Conservation (phyloP, 2,113 vertebrate species). For the Cyprinodon brontotheroides region DNA sequence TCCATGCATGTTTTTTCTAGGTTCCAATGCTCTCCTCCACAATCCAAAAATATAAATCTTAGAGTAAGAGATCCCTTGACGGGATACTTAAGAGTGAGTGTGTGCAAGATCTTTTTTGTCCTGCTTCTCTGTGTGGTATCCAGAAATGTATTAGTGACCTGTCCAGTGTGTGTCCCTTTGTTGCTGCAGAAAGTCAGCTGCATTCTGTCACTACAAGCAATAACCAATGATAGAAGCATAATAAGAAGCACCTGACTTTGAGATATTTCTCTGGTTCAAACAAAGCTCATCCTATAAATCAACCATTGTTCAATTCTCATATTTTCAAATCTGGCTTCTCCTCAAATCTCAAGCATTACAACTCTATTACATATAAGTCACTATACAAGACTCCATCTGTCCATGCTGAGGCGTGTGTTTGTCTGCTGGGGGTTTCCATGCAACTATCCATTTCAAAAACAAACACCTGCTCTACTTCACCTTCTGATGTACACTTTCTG, state of each 20-base stretch:
- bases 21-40: background rate
- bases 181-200: too few relatives aligned
- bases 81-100: background rate
- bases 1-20: background rate
- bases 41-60: background rate
- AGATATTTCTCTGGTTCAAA: background rate
- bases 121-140: background rate
- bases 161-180: background rate
- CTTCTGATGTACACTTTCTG: slow-evolving; percentile 22
- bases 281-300: background rate
- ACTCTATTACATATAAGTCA: slow-evolving; percentile 4
- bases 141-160: background rate
- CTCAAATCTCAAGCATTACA: slow-evolving; percentile 36
- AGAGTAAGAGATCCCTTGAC: background rate
- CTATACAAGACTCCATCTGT: slow-evolving; percentile 14
- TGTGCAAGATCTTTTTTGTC: background rate
- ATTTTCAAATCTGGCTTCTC: background rate
- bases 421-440: slow-evolving; percentile 60
- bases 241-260: background rate
- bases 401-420: slow-evolving; percentile 15
- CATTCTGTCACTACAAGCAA: background rate
- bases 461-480: slow-evolving; percentile 45
- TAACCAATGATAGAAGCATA: background rate
- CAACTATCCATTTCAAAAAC: slow-evolving; percentile 23
- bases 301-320: background rate